Percentiles rank a stretch among this genome's conserved stretches.
phyloP scores from a whole-genome alignment of 2,888 invertebrate genomes.

The Phyllotreta striolata region DNA sequence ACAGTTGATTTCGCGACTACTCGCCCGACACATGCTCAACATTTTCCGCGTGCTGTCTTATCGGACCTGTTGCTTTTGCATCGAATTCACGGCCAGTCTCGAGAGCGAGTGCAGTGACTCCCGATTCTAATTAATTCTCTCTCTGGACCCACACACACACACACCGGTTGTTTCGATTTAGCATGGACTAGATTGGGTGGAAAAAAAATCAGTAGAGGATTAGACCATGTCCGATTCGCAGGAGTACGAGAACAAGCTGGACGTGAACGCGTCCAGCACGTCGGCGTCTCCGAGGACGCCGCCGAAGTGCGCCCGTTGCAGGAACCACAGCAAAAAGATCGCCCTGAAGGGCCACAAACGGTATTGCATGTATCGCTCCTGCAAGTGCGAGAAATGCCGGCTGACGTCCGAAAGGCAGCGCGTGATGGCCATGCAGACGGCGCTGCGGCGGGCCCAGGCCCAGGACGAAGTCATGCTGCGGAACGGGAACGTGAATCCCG shows the following conservation, averaged over 20 bases:
- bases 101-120: conserved; percentile 26
- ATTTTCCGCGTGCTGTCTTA: conserved; percentile 26
- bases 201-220: conserved; percentile 61
- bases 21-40: conserved; percentile 23
- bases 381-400: conserved; percentile 86
- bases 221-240: conserved; percentile 61
- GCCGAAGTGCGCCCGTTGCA: conserved; percentile 91
- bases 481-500: conserved; percentile 48
- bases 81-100: conserved; percentile 18
- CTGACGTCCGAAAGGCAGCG: conserved; percentile 86
- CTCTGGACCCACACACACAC: too few relatives aligned
- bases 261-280: conserved; percentile 64
- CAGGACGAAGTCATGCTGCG: conserved; percentile 77
- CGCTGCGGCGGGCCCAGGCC: conserved; percentile 81
- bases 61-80: conserved; percentile 39
- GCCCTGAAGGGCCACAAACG: conserved; percentile 91
- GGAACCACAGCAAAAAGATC: conserved; percentile 89
- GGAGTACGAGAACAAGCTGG: conserved; percentile 64
- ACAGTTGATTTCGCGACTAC: conserved; percentile 56
- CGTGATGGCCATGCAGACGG: conserved; percentile 90
- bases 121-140: conserved; percentile 2
- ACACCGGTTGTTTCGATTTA: background rate
- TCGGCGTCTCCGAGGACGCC: conserved; percentile 77
- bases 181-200: conserved; percentile 20
- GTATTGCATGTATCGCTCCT: conserved; percentile 86